Conservation (phyloP, 1,140 invertebrate species). For the Nautilus pompilius region DNA sequence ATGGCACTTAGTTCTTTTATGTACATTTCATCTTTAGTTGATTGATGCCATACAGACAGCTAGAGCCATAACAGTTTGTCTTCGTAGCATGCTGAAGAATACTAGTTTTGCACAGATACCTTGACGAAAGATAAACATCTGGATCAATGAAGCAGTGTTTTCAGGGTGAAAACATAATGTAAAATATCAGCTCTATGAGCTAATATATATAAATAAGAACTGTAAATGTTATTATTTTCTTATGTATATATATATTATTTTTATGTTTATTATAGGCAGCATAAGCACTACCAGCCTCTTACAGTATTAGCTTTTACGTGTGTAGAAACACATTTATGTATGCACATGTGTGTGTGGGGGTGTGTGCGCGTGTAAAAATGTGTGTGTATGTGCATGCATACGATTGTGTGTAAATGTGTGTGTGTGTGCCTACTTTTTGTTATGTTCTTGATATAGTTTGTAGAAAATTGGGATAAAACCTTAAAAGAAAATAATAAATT, state of each 20-base stretch:
- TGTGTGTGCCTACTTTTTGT: too few species aligned
- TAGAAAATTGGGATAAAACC: too few species aligned
- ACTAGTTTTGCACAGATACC: neutral
- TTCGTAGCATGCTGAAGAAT: neutral
- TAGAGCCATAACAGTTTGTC: neutral
- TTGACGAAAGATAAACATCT: neutral
- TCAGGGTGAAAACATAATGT: neutral
- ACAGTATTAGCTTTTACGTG: neutral
- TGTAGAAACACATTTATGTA: too few species aligned
- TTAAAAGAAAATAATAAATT: too few species aligned
- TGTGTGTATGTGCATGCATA: neutral
- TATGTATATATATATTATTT: neutral
- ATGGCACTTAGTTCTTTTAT: neutral
- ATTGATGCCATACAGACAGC: neutral
- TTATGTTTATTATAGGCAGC: neutral
- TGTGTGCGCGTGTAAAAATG: neutral
- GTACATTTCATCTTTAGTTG: neutral
- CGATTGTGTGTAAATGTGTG: neutral
- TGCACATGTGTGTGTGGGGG: neutral
- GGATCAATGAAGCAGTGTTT: neutral
- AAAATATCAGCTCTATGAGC: neutral
- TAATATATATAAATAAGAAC: neutral
- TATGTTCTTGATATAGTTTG: too few species aligned
- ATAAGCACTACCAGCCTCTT: neutral
- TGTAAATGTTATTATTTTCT: neutral